These are phyloP conservation scores for Heterodera carotae DNA, from an alignment of 1,140 invertebrate genomes.

Conservation along the genomic window DNA sequence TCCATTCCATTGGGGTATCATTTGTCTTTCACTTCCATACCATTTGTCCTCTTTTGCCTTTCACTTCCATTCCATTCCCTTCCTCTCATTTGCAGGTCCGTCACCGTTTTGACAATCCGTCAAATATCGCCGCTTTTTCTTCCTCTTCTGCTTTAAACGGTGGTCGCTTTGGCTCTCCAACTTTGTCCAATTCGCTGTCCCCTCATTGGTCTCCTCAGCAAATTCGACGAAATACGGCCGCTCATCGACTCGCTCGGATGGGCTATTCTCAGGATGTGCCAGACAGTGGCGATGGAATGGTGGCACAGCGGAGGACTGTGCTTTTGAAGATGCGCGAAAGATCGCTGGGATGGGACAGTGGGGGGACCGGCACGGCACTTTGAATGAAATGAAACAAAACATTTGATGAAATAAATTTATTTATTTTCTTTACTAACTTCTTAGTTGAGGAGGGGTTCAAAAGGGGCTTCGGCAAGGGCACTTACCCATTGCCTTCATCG, in stretches of 20 bases:
- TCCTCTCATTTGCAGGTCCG: constrained; percentile 30
- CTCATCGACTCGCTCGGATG: background rate
- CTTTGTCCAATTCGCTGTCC: constrained; percentile 5
- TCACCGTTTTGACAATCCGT: constrained; percentile 12
- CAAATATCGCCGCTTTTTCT: constrained; percentile 3
- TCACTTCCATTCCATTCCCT: too few relatives aligned
- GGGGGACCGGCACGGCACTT: background rate
- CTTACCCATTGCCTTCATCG: too few relatives aligned
- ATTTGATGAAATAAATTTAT: too few relatives aligned
- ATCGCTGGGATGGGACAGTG: constrained; percentile 46
- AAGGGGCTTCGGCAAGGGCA: too few relatives aligned
- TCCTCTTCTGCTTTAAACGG: constrained; percentile 12
- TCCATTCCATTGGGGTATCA: too few relatives aligned
- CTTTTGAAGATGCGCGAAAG: constrained; percentile 48
- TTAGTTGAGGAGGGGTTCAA: too few relatives aligned
- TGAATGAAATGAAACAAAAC: background rate
- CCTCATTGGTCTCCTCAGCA: constrained; percentile 15
- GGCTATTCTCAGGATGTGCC: constrained; percentile 47
- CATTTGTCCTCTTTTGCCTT: too few relatives aligned
- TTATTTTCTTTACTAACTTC: too few relatives aligned
- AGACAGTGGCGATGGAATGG: constrained; percentile 44
- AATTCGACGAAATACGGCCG: constrained; percentile 16
- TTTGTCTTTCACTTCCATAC: too few relatives aligned
- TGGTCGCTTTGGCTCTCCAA: constrained; percentile 21
- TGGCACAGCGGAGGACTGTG: constrained; percentile 26